Percentiles rank a stretch among this genome's conserved stretches.
Evolutionary conservation across 1,140 invertebrate species (phyloP).

Genomic region (Mycetomoellerius zeteki): DNA sequence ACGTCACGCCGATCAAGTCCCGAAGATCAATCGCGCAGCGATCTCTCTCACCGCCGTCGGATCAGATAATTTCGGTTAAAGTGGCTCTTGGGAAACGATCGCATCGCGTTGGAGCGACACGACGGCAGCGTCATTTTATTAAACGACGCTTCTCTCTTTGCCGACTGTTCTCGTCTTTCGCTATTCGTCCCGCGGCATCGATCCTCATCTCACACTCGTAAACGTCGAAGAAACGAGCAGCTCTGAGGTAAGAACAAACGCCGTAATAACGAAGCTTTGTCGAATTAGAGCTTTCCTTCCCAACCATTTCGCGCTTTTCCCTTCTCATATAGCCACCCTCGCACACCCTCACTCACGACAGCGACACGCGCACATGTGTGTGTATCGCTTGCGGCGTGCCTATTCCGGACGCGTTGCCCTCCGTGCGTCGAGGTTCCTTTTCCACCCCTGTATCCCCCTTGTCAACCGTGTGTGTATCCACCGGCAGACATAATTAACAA

Average conservation of each 20-base stretch:
- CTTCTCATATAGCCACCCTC: neutral
- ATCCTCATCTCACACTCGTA: slow-evolving; percentile 25
- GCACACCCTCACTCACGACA: neutral
- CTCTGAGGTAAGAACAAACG: slow-evolving; percentile 47
- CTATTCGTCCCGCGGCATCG: slow-evolving; percentile 45
- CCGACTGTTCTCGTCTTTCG: slow-evolving; percentile 2
- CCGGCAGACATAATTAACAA: slow-evolving; percentile 67
- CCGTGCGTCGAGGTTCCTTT: slow-evolving; percentile 5
- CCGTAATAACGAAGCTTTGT: slow-evolving; percentile 56
- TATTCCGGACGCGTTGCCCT: neutral
- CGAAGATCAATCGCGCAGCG: neutral
- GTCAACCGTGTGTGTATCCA: neutral
- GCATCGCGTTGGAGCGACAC: neutral
- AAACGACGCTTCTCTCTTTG: slow-evolving; percentile 35
- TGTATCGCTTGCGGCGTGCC: neutral
- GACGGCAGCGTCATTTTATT: slow-evolving; percentile 32
- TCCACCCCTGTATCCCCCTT: neutral
- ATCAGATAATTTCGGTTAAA: slow-evolving; percentile 69
- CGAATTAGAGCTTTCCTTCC: slow-evolving; percentile 53
- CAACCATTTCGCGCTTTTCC: slow-evolving; percentile 52
- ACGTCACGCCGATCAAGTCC: slow-evolving; percentile 29
- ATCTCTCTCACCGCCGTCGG: slow-evolving; percentile 55
- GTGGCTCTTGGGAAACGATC: slow-evolving; percentile 62
- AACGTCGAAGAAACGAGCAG: slow-evolving; percentile 1
- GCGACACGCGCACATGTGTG: neutral